Conservation (phyloP, 2,113 vertebrate genomes). For the Promerops cafer region DNA sequence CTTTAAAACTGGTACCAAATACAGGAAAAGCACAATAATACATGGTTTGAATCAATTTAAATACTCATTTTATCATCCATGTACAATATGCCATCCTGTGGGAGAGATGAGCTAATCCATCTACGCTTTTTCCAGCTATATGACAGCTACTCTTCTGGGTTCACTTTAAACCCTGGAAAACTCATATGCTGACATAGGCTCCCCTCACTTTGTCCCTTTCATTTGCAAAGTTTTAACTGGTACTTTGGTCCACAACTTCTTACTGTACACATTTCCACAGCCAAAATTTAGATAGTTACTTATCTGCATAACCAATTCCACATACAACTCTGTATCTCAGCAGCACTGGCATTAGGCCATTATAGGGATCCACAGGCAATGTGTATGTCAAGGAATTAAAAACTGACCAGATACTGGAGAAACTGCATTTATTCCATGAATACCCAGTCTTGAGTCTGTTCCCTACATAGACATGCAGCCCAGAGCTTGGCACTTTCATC, state of each 20-base stretch:
- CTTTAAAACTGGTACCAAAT: constrained; percentile 14
- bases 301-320: not conserved
- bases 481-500: not conserved
- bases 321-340: not conserved
- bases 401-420: not conserved
- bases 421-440: not conserved
- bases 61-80: not conserved
- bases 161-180: not conserved
- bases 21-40: not conserved
- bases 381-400: not conserved
- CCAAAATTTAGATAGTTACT: not conserved
- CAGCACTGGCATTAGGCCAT: not conserved
- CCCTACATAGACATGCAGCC: not conserved
- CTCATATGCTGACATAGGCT: not conserved
- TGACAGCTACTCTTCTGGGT: not conserved
- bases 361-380: not conserved
- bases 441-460: not conserved
- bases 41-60: not conserved
- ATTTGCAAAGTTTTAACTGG: not conserved
- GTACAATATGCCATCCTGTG: constrained; percentile 6
- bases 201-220: not conserved
- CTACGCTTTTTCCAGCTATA: not conserved
- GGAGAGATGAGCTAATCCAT: constrained; percentile 41
- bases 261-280: not conserved
- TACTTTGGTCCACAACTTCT: not conserved